These are phyloP conservation scores for Symphodus melops DNA, from an alignment of 2,113 vertebrate genomes.

Conservation along the genomic window DNA sequence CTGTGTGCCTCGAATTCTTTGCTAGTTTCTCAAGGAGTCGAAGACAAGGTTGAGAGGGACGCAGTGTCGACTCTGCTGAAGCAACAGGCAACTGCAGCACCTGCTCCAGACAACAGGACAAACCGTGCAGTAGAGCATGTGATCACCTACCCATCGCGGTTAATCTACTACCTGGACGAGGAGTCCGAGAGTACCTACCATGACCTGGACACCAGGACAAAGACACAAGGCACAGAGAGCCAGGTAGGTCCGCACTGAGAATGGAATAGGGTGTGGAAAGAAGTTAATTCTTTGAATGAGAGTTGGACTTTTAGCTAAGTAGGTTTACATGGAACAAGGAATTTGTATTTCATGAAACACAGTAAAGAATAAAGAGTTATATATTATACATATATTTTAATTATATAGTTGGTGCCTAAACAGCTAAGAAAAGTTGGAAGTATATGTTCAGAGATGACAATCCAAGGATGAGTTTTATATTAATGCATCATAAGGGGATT, in stretches of 20 bases:
- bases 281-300: not conserved
- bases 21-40: constrained; percentile 74
- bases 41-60: constrained; percentile 79
- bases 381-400: not conserved
- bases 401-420: not conserved
- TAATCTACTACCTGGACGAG: constrained; percentile 96
- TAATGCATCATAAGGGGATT: not conserved
- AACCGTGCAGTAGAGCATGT: constrained; percentile 85
- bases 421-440: too few species aligned
- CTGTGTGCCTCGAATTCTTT: constrained; percentile 50
- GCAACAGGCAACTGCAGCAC: constrained; percentile 85
- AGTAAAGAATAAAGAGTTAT: not conserved
- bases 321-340: not conserved
- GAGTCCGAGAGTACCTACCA: constrained; percentile 95
- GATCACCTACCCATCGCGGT: constrained; percentile 93
- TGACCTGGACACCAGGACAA: constrained; percentile 92
- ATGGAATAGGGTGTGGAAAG: not conserved
- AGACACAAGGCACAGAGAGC: constrained; percentile 88
- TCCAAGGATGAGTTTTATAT: not conserved
- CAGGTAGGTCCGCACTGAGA: constrained; percentile 82
- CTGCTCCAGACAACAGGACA: constrained; percentile 82
- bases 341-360: not conserved
- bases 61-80: constrained; percentile 76
- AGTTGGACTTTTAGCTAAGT: not conserved
- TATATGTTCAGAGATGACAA: not conserved